Evolutionary conservation across 2,113 vertebrate genomes (phyloP).

Genomic region (Burhinus bistriatus): DNA sequence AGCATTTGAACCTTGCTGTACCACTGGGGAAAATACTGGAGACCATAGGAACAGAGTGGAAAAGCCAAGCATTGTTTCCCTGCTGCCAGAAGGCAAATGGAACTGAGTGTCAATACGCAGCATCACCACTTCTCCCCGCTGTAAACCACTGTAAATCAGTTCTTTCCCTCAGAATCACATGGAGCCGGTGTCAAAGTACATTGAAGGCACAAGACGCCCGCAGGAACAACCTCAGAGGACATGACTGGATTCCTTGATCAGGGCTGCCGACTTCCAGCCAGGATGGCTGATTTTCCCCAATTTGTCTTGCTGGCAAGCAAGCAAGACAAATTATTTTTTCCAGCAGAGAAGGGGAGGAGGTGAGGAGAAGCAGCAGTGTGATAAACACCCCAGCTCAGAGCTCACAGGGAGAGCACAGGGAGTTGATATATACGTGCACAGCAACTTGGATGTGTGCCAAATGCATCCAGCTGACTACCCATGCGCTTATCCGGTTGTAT

Average conservation of each 20-base stretch:
- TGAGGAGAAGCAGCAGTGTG: background rate
- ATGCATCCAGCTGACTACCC: background rate
- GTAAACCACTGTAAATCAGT: background rate
- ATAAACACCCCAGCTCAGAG: slow-evolving; percentile 2
- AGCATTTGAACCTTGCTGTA: background rate
- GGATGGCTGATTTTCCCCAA: background rate
- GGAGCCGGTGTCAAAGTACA: background rate
- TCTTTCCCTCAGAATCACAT: background rate
- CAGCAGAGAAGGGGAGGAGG: background rate
- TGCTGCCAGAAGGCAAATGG: background rate
- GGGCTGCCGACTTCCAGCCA: background rate
- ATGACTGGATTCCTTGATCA: background rate
- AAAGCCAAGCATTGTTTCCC: background rate
- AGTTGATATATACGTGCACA: background rate
- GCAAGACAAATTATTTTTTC: background rate
- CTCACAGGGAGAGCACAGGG: background rate
- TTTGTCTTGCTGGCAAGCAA: slow-evolving; percentile 3
- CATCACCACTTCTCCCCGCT: background rate
- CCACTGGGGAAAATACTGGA: background rate
- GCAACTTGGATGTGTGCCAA: background rate
- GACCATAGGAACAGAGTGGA: background rate
- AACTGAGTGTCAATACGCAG: rapidly evolving
- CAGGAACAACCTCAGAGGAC: background rate
- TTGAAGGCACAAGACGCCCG: rapidly evolving
- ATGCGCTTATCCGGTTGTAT: background rate